Base-by-base conservation (phyloP, 2,888 invertebrate genomes). In the Fragum whitleyi region DNA sequence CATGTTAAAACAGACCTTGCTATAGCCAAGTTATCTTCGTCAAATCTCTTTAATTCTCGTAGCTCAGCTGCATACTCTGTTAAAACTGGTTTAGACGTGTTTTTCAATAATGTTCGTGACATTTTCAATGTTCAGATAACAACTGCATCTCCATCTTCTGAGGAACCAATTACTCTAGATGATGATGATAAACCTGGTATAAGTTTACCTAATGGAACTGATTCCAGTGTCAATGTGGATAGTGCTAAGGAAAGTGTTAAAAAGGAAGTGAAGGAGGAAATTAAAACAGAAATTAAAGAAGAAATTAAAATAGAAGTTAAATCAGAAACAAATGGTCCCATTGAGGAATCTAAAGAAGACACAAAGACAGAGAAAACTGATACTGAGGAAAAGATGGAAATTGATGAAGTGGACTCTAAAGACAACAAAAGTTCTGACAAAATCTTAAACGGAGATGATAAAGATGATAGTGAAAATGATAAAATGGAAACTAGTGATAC, bases 1-100 rank as follows among this genome's bases (percentile, higher is more conserved):
- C 80, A 83, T 29, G 67, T 87, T 14, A 86, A 86, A 61, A 81
- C 83, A 29, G 85, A 85, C 53, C 51, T 85, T 42, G 79, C 82
- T 14, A 85, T 85, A 39, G 85, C 83, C 16, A 83, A 77, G 47
- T 29, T 85, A 28, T 77, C 85, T 14, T 69, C 74, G n/a, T 29
- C 68, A 26, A 83, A 81, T 39, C 65, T 78, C 62, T 74, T 69
- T 26, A 59, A 84, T 16, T 82, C 81, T 19, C 75, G 81, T 29
- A 73, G 70, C 14, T 77, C 74, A 21, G 88, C 86, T 19, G 59
- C 74, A 7, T 53, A n/a, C 28, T 75, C 75, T 53, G 51, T 88
- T 39, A 82, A 77, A 61, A 81, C 71, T 73, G 85, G 87, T 36
- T 68, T 88, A 19, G 82, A 81, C 21, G 23, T 77, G 5, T 87